phyloP scores from a whole-genome alignment of 64 coral and sea anemone species.

The Trachythela sp. region DNA sequence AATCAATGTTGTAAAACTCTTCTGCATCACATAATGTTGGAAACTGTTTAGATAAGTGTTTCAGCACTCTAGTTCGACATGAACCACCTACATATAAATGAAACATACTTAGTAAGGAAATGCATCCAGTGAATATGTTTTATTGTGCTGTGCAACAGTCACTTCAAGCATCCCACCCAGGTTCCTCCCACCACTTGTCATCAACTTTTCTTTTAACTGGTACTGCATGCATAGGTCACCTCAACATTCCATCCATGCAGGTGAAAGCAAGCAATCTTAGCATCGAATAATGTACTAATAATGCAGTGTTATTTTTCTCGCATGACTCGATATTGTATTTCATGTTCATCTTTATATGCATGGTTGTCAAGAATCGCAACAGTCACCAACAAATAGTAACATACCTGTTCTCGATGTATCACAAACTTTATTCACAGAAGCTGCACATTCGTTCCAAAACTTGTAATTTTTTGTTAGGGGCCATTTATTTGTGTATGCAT shows the following conservation, averaged over 20 bases:
- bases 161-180: background rate
- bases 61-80: background rate
- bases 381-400: background rate
- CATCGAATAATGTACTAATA: no score
- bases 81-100: background rate
- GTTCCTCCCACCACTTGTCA: no score
- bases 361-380: background rate
- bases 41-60: background rate
- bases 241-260: no score
- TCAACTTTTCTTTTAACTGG: no score
- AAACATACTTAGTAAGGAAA: no score
- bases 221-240: no score
- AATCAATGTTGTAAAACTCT: background rate
- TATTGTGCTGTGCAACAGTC: background rate
- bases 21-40: background rate
- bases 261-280: no score
- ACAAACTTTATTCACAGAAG: background rate
- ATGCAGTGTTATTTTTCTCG: no score
- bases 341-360: no score
- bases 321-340: no score
- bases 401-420: background rate
- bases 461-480: background rate
- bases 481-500: background rate
- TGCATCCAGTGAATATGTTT: no score
- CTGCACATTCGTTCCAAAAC: background rate